phyloP scores from a whole-genome alignment of 1,140 invertebrate genomes.

The Wiebesia pumilae region DNA sequence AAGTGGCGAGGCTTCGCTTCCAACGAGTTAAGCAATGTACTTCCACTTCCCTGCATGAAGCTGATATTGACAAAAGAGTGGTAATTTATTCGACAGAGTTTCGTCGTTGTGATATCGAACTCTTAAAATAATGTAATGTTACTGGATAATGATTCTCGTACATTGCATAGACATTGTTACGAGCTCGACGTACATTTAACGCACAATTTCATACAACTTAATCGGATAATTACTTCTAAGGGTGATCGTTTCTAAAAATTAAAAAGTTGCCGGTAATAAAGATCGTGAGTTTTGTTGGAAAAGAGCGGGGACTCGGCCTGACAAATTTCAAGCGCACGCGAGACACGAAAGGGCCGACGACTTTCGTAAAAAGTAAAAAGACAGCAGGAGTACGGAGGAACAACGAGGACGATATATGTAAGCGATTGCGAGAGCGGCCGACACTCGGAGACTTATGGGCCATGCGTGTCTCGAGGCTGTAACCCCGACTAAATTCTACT shows the following conservation, averaged over 20 bases:
- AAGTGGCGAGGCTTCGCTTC: too few relatives aligned
- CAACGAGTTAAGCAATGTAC: too few relatives aligned
- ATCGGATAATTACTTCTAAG: not conserved
- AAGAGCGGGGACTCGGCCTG: not conserved
- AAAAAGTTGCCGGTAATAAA: not conserved
- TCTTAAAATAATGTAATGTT: too few relatives aligned
- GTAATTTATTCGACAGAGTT: too few relatives aligned
- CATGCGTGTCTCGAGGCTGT: constrained; percentile 46
- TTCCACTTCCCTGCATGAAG: too few relatives aligned
- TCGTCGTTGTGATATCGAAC: too few relatives aligned
- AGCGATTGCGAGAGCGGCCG: not conserved
- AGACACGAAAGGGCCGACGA: not conserved
- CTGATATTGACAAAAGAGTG: too few relatives aligned
- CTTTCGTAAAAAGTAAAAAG: constrained; percentile 1
- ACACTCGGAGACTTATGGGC: constrained; percentile 21
- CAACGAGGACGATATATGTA: not conserved
- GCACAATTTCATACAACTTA: too few relatives aligned
- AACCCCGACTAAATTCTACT: constrained; percentile 21
- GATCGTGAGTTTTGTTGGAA: not conserved
- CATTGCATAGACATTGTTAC: too few relatives aligned
- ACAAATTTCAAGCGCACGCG: constrained; percentile 18
- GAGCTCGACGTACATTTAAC: too few relatives aligned
- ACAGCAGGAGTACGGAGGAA: constrained; percentile 1
- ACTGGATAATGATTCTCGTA: too few relatives aligned
- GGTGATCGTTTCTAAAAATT: not conserved